Evolutionary conservation across 2,113 vertebrate species (phyloP).

Genomic region (Etia nguti): DNA sequence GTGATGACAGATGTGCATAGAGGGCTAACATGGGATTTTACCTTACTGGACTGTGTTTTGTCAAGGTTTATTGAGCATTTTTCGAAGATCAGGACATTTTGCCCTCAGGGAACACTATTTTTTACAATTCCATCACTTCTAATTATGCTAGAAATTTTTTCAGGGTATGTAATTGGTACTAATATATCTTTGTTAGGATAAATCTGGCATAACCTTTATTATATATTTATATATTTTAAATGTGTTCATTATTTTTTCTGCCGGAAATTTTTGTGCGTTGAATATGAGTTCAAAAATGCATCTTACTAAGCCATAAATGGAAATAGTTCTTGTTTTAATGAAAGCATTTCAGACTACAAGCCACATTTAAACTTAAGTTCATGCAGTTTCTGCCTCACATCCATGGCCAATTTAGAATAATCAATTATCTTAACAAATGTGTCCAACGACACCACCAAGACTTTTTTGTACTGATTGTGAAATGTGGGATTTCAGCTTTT

Average conservation of each 20-base stretch:
- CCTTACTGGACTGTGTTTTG: background rate
- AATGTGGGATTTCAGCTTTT: background rate
- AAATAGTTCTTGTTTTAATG: background rate
- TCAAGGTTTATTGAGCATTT: background rate
- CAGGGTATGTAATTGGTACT: background rate
- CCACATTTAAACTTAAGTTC: fast-evolving
- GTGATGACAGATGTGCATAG: background rate
- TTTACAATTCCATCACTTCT: background rate
- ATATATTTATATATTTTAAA: background rate
- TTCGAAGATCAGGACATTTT: background rate
- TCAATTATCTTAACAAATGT: background rate
- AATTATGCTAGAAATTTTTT: background rate
- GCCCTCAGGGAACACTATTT: background rate
- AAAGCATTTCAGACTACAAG: background rate
- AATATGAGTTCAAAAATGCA: background rate
- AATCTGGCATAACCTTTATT: background rate
- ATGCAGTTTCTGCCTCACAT: background rate
- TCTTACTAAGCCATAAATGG: background rate
- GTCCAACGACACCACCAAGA: background rate
- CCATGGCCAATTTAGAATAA: background rate
- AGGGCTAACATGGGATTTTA: background rate
- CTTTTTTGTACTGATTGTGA: background rate
- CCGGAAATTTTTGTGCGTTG: background rate
- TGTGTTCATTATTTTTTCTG: background rate
- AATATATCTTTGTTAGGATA: background rate